phyloP scores from a whole-genome alignment of 1,140 invertebrate species.

The Drosophila pseudoobscura region DNA sequence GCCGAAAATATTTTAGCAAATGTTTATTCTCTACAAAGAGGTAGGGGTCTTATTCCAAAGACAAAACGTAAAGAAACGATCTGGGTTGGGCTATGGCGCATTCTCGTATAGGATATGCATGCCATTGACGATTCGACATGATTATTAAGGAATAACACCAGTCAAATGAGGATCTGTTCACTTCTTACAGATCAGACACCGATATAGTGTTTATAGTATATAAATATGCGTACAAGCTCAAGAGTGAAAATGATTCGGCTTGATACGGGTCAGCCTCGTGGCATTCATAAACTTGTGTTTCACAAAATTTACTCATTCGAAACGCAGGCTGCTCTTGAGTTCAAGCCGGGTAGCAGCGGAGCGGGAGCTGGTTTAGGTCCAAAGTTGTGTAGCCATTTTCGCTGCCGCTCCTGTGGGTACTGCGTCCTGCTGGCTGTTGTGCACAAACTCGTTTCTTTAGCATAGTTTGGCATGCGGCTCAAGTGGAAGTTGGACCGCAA shows the following conservation, averaged over 20 bases:
- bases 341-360: background rate
- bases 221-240: too few species aligned
- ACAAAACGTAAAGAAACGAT: too few species aligned
- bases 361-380: background rate
- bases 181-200: too few species aligned
- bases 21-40: background rate
- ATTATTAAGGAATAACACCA: too few species aligned
- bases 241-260: background rate
- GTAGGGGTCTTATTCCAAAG: too few species aligned
- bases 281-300: conserved; percentile 20
- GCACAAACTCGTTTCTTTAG: conserved; percentile 33
- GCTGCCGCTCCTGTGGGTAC: background rate
- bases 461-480: conserved; percentile 55
- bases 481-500: conserved; percentile 54
- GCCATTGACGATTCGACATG: too few species aligned
- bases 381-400: conserved; percentile 36
- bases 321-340: background rate
- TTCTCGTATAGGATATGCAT: too few species aligned
- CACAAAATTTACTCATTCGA: conserved; percentile 10
- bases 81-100: too few species aligned
- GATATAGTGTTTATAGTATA: too few species aligned
- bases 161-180: too few species aligned
- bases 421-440: too few species aligned
- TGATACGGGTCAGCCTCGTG: background rate
- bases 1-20: conserved; percentile 29